These are phyloP conservation scores for Hippocampus guttulatus DNA, from an alignment of 2,113 vertebrate species.

Conservation along the genomic window DNA sequence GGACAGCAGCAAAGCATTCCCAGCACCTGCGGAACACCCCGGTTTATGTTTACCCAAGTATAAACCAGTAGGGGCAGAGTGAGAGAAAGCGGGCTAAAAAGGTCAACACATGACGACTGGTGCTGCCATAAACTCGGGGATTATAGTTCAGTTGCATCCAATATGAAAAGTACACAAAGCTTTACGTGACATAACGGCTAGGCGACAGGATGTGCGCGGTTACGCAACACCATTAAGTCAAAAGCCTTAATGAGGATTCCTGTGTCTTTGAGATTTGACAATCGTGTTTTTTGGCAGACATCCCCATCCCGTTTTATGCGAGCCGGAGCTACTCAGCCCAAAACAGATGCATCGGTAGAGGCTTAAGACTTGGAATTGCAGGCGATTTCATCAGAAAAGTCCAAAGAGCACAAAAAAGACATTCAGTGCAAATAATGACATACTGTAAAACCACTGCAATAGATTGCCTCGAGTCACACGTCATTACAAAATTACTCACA, in stretches of 20 bases:
- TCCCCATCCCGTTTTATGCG: background rate
- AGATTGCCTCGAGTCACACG: background rate
- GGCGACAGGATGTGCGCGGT: constrained; percentile 26
- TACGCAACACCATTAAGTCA: constrained; percentile 52
- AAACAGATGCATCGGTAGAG: background rate
- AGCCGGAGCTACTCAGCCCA: constrained; percentile 8
- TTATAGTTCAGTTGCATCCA: constrained; percentile 43
- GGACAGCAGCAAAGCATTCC: background rate
- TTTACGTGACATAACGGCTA: constrained; percentile 57
- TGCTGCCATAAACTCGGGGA: constrained; percentile 35
- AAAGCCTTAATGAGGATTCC: constrained; percentile 18
- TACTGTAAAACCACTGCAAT: background rate
- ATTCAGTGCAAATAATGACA: background rate
- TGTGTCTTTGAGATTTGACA: constrained; percentile 24
- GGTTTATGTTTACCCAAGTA: background rate
- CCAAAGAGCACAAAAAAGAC: background rate
- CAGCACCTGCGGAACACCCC: background rate
- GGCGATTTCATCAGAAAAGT: constrained; percentile 35
- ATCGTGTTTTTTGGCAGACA: background rate
- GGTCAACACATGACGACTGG: background rate
- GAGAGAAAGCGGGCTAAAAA: constrained; percentile 13
- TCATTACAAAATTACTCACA: background rate
- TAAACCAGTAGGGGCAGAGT: constrained; percentile 4
- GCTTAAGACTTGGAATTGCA: background rate
- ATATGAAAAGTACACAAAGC: constrained; percentile 55